Evolutionary conservation across 2,113 vertebrate species (phyloP).

Genomic region (Chroicocephalus ridibundus): DNA sequence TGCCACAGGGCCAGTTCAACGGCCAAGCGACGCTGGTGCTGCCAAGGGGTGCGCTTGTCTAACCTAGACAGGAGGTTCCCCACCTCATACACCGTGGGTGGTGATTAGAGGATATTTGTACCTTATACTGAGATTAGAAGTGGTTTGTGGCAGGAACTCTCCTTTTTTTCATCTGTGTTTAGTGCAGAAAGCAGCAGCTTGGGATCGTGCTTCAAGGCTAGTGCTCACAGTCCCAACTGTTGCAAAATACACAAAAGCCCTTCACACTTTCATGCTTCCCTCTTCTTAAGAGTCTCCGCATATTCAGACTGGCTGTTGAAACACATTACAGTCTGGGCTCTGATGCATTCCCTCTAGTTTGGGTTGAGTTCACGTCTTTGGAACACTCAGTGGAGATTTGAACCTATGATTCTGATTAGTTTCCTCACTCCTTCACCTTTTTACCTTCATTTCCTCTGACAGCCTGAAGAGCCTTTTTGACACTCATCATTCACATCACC

Average conservation of each 20-base stretch:
- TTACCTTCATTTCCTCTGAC: not conserved
- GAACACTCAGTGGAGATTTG: not conserved
- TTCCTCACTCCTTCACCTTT: not conserved
- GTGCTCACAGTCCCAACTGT: not conserved
- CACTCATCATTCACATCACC: not conserved
- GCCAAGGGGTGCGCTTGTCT: not conserved
- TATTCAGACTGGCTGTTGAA: not conserved
- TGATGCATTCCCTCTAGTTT: not conserved
- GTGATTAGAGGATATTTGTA: conserved; percentile 28
- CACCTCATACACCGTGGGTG: not conserved
- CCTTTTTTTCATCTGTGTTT: not conserved
- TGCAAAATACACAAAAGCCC: not conserved
- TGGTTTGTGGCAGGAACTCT: conserved; percentile 59
- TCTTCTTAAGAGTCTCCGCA: not conserved
- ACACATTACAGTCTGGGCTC: not conserved
- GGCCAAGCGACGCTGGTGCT: accelerated
- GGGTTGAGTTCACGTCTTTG: not conserved
- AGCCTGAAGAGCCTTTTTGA: not conserved
- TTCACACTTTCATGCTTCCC: not conserved
- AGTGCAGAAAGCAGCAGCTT: not conserved
- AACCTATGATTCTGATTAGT: not conserved
- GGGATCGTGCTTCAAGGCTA: not conserved
- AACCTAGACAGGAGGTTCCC: not conserved
- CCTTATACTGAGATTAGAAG: conserved; percentile 47
- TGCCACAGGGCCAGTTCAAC: accelerated